Evolutionary conservation across 1,140 invertebrate species (phyloP), one percentile per base, ranked within the genome.

Genomic region (Ostrea edulis): DNA sequence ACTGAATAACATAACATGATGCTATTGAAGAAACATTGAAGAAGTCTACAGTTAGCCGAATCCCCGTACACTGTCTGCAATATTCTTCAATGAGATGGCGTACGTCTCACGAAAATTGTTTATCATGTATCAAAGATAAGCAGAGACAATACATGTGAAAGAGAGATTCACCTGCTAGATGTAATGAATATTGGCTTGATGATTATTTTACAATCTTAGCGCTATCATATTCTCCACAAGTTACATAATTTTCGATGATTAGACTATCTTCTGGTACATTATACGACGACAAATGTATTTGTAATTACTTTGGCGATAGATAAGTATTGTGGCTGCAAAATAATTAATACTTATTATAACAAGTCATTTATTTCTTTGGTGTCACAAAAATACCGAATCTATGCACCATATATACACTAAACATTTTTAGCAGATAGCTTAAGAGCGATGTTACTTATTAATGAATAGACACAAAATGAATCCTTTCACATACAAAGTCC

Each of bases 221-320:
- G 12, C 22, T 71, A 22, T 71, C 22, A 4, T n/a, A 25, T 71
- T 11, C 65, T 25, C 8, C 8, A 29, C 8, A 25, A 77, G 29
- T 77, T 77, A 77, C 35, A 29, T 77, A 25, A 77, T 77, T 77
- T 77, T 77, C 9, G 68, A 29, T 77, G 29, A 77, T 77, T 77
- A 35, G 25, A 29, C 35, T 77, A 35, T 11, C 29, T 62, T 35
- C 35, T 25, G 25, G 29, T 9, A 77, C 22, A 62, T 62, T 62
- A 20, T 9, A 62, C 55, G n/a, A n/a, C 17, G n/a, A 62, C n/a
- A 20, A 58, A 62, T 62, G 55, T 62, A 62, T 20, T 20, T 20
- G 55, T 20, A 62, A 62, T 62, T 62, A 62, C 55, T 7, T 20
- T 62, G 14, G n/a, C 3, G 55, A 20, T 62, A 20, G 17, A 20